These are phyloP conservation scores for Achatina immaculata DNA, from an alignment of 1,140 invertebrate species.

Conservation along the genomic window DNA sequence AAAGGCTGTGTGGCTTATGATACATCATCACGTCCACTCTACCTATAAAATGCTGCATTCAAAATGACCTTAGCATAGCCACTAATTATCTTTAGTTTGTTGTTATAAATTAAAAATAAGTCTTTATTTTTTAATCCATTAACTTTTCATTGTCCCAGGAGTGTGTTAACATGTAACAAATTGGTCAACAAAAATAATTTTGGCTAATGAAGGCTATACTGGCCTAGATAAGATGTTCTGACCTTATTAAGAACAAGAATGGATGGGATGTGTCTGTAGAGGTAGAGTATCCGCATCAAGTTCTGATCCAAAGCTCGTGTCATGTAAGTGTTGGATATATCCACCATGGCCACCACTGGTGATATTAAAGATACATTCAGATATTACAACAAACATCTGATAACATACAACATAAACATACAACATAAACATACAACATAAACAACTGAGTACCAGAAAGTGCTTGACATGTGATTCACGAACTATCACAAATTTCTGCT, in stretches of 20 bases:
- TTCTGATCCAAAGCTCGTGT: conserved; percentile 79
- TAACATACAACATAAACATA: too few relatives aligned
- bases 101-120: neutral
- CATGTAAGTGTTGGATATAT: conserved; percentile 81
- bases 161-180: too few relatives aligned
- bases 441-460: neutral
- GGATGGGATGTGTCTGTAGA: conserved; percentile 77
- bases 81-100: too few relatives aligned
- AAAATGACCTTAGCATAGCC: too few relatives aligned
- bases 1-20: too few relatives aligned
- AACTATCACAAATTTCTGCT: too few relatives aligned
- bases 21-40: too few relatives aligned
- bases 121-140: neutral
- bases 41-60: too few relatives aligned
- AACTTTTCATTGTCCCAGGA: too few relatives aligned
- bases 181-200: too few relatives aligned
- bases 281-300: conserved; percentile 79
- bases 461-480: neutral
- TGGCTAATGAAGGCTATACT: too few relatives aligned
- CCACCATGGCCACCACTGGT: conserved; percentile 85
- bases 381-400: too few relatives aligned
- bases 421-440: neutral
- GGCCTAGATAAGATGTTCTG: neutral
- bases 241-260: conserved; percentile 92
- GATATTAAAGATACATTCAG: neutral